phyloP scores from a whole-genome alignment of 2,113 vertebrate genomes.

The Alaudala cheleensis region DNA sequence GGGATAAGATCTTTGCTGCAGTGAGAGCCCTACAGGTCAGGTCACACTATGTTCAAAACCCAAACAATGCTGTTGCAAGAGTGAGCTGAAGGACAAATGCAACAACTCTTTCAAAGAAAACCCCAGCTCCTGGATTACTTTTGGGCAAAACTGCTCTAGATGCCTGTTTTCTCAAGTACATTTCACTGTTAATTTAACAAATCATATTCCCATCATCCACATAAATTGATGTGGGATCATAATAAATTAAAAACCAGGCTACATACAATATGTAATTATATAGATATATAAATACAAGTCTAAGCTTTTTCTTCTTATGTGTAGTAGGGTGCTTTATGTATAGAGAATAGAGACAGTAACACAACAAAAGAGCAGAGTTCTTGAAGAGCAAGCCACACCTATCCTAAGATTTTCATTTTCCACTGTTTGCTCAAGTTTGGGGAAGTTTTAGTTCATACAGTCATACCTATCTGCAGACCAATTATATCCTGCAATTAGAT shows the following conservation, averaged over 20 bases:
- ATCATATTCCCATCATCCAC: not conserved
- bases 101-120: not conserved
- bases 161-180: not conserved
- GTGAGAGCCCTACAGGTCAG: not conserved
- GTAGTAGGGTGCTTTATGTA: not conserved
- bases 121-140: not conserved
- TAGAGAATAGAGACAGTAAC: not conserved
- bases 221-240: not conserved
- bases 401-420: slow-evolving; percentile 39
- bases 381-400: not conserved
- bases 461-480: not conserved
- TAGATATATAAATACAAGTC: not conserved
- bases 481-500: not conserved
- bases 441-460: not conserved
- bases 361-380: not conserved
- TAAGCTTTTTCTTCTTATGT: not conserved
- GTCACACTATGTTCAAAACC: not conserved
- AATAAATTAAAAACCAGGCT: not conserved
- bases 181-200: not conserved
- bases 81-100: not conserved
- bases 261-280: not conserved
- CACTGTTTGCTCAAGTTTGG: slow-evolving; percentile 26
- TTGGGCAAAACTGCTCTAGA: not conserved
- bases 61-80: not conserved
- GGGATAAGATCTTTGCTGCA: not conserved